Evolutionary conservation across 92 coral and sea anemone genomes (phyloP).

Genomic region (Galaxea fascicularis): DNA sequence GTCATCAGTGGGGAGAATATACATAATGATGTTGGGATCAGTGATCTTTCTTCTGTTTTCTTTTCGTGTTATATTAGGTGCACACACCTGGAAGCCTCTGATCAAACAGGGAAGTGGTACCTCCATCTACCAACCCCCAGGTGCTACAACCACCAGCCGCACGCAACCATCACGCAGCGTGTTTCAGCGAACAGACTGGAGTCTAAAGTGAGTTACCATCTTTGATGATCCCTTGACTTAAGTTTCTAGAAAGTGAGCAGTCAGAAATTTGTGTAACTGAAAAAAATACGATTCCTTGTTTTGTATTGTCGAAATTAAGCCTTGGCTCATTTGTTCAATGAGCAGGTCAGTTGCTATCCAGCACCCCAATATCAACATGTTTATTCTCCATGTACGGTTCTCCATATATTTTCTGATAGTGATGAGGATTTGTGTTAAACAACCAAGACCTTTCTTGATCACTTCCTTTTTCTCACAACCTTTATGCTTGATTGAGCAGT

Average conservation of each 20-base stretch:
- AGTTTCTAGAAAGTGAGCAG: not conserved
- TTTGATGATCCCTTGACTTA: not conserved
- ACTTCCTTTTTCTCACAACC: no score
- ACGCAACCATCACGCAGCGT: conserved; percentile 80
- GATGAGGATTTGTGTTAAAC: no score
- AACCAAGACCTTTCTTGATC: no score
- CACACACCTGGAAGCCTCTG: conserved; percentile 87
- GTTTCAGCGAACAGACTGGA: conserved; percentile 94
- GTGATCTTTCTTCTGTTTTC: not conserved
- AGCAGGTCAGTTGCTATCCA: no score
- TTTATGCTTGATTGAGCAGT: no score
- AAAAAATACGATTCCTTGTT: not conserved
- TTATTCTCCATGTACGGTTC: no score
- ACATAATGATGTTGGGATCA: not conserved
- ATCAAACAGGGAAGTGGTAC: conserved; percentile 92
- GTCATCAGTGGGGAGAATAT: no score
- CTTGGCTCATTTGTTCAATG: no score
- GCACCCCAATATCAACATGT: no score
- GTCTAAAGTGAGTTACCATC: conserved; percentile 78
- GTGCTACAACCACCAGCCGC: conserved; percentile 62
- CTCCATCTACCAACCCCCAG: conserved; percentile 92
- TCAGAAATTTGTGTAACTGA: not conserved
- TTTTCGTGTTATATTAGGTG: conserved; percentile 57
- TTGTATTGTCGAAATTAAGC: no score
- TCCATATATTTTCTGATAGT: no score